Evolutionary conservation across 2,888 invertebrate genomes (phyloP).

Genomic region (Dioctria rufipes): DNA sequence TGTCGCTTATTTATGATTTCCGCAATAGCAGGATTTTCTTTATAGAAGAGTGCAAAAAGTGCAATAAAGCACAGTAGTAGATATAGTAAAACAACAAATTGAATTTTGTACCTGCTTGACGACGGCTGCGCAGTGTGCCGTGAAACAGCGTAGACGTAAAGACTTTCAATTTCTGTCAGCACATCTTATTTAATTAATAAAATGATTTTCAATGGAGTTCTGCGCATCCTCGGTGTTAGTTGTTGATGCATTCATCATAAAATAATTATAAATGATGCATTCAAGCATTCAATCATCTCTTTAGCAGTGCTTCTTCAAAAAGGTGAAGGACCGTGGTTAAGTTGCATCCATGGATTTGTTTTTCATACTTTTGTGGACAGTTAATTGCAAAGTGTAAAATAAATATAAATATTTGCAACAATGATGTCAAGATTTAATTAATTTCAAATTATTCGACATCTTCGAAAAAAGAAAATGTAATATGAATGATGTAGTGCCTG

Average conservation of each 20-base stretch:
- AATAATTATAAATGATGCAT: not conserved
- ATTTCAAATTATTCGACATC: not conserved
- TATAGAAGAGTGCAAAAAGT: not conserved
- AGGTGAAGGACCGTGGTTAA: not conserved
- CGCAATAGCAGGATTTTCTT: not conserved
- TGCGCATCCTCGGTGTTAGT: not conserved
- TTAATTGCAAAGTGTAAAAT: not conserved
- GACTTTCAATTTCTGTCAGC: not conserved
- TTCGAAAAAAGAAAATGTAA: not conserved
- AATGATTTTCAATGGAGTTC: not conserved
- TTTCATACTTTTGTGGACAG: not conserved
- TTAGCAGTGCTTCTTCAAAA: not conserved
- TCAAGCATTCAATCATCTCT: no score
- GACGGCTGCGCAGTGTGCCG: not conserved
- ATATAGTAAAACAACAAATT: not conserved
- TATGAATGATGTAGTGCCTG: not conserved
- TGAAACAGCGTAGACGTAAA: not conserved
- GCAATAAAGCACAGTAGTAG: not conserved
- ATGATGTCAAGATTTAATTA: not conserved
- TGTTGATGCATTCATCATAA: not conserved
- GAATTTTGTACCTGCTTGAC: not conserved
- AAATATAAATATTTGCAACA: not conserved
- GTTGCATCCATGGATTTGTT: not conserved
- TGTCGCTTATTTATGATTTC: not conserved
- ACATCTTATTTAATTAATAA: not conserved